Percentiles rank a stretch among this genome's conserved stretches.
Conservation (phyloP, 35 echinoderm and acorn worm species). For the Nesometra sesokonis region DNA sequence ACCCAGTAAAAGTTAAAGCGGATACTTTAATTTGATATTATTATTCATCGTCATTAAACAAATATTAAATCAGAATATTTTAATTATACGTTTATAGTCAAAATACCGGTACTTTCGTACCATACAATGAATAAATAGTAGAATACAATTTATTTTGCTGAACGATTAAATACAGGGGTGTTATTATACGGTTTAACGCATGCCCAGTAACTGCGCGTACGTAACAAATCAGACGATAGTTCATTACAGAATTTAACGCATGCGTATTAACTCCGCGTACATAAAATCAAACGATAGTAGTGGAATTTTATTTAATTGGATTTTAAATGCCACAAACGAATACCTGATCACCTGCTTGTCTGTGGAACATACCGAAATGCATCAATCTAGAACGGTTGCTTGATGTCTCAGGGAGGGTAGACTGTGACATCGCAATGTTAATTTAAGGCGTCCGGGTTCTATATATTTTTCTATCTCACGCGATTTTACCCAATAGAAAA, state of each 20-base stretch:
- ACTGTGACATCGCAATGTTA: neutral
- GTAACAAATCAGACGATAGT: too few relatives aligned
- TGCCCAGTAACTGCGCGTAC: too few relatives aligned
- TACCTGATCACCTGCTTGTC: neutral
- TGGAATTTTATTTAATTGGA: neutral
- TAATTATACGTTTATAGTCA: neutral
- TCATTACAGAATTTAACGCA: too few relatives aligned
- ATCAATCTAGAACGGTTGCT: neutral
- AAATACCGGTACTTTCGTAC: too few relatives aligned
- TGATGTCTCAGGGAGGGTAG: neutral
- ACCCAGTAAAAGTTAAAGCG: neutral
- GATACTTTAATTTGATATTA: neutral
- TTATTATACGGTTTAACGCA: too few relatives aligned
- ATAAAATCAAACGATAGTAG: neutral
- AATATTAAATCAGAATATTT: neutral
- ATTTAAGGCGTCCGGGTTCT: neutral
- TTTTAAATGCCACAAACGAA: neutral
- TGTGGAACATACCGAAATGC: neutral
- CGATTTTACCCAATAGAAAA: neutral
- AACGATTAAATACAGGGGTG: too few relatives aligned
- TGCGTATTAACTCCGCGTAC: too few relatives aligned
- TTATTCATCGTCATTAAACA: neutral
- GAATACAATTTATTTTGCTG: too few relatives aligned
- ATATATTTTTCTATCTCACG: neutral
- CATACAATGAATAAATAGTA: too few relatives aligned